Base-by-base conservation (phyloP, 1,140 invertebrate genomes). In the Lordiphosa mommai region DNA sequence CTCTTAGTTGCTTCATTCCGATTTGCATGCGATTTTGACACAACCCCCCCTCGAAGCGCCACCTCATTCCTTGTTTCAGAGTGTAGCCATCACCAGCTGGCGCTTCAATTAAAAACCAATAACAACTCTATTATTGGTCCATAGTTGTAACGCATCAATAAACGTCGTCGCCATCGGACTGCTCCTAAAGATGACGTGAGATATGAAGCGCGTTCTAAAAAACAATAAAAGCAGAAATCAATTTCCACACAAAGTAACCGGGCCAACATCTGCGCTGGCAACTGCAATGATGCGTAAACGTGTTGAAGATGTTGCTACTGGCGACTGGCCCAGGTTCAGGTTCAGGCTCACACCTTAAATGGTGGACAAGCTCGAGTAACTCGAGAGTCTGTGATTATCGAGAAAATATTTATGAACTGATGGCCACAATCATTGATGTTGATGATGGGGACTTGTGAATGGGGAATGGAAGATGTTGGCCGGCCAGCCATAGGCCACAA, bases 51-150 rank as follows among this genome's bases (percentile, higher is more conserved):
- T n/a, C n/a, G 7, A 27, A 27, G 7, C 23, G 6, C 23, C 1
- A 27, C 23, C 4, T 27, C 6, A 27, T 36, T 13, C 6, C 12
- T 41, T 41, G 17, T 41, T 12, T 4, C 12, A 12, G 8, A 41
- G 40, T 43, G 40, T 33, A 48, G 1, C 44, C 30, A 47, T 32
- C 5, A 16, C 8, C 16, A 17, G 44, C 23, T 20, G 51, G 60
- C 61, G 71, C 60, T 82, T 84, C 74, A 86, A 86, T 86, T 86
- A 86, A 86, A 72, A 71, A 57, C 52, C 80, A 86, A 80, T 86
- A 86, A 86, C 80, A 86, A 76, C 80, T 86, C 80, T 72, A 86
- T 86, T 86, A 85, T 68, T 70, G 60, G 65, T 51, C 66, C 71
- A 72, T 72, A 69, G 68, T 43, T 56, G 69, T 60, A 58, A 27